A percentile compares a stretch with the other conserved stretches of the same genome.
These are phyloP conservation scores for Brachionus paranguensis DNA, from an alignment of 1,140 invertebrate species.

Conservation along the genomic window DNA sequence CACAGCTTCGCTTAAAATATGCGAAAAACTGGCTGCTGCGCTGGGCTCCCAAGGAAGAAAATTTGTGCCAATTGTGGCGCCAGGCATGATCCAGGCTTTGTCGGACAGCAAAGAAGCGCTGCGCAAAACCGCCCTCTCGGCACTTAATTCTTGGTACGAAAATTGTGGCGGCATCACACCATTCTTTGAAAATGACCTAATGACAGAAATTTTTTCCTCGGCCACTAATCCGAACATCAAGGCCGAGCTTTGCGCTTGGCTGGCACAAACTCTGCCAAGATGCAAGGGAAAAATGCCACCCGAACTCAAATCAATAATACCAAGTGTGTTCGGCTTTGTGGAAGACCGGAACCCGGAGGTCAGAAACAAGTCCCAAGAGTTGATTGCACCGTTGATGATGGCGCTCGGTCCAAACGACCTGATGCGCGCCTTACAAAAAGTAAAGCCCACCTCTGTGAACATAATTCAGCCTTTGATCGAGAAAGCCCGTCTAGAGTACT, in stretches of 20 bases:
- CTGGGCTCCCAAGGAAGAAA: constrained; percentile 69
- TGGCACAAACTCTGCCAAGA: background rate
- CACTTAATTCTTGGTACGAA: constrained; percentile 75
- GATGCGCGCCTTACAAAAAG: constrained; percentile 69
- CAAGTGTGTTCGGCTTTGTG: constrained; percentile 71
- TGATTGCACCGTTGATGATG: constrained; percentile 82
- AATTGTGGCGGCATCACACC: constrained; percentile 63
- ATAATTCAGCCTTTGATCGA: constrained; percentile 64
- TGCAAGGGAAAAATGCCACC: constrained; percentile 41
- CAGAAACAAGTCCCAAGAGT: constrained; percentile 78
- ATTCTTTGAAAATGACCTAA: constrained; percentile 80
- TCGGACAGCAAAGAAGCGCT: constrained; percentile 67
- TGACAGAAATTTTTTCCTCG: constrained; percentile 72
- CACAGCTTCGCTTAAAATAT: background rate
- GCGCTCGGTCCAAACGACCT: constrained; percentile 79
- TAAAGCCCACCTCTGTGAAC: constrained; percentile 47
- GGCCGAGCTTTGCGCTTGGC: constrained; percentile 58
- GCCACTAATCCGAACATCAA: constrained; percentile 72
- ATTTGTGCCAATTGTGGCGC: constrained; percentile 73
- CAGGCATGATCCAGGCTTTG: constrained; percentile 70
- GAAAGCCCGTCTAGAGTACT: constrained; percentile 74
- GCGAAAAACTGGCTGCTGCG: background rate
- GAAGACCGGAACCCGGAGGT: constrained; percentile 87
- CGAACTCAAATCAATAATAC: constrained; percentile 76
- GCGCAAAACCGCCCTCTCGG: constrained; percentile 67